Evolutionary conservation across 64 coral and sea anemone species (phyloP).

Genomic region (Anthopleura sola): DNA sequence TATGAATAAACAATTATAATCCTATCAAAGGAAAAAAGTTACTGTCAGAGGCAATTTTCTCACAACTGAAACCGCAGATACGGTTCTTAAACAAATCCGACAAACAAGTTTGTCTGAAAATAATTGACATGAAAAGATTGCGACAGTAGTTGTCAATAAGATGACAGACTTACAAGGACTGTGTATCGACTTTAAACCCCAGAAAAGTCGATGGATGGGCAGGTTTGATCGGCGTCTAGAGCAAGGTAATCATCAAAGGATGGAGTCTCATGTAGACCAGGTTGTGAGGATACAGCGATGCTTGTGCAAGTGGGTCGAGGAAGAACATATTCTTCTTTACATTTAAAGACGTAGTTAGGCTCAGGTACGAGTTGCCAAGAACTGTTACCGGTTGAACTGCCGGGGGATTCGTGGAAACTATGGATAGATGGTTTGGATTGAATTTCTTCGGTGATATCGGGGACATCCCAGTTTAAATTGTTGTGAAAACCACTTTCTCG

Average conservation of each 20-base stretch:
- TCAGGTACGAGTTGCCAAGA: conserved; percentile 67
- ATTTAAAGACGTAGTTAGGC: conserved; percentile 32
- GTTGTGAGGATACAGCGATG: conserved; percentile 19
- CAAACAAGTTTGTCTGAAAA: not conserved
- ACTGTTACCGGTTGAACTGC: conserved; percentile 2
- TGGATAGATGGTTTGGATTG: not conserved
- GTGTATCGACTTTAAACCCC: conserved; percentile 49
- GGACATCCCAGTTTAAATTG: conserved; percentile 82
- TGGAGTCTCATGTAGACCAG: conserved; percentile 68
- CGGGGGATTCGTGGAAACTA: conserved; percentile 9
- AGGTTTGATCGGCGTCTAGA: conserved; percentile 92
- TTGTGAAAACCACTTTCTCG: conserved; percentile 59
- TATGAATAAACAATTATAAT: not conserved
- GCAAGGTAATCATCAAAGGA: conserved; percentile 94
- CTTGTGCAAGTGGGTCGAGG: conserved; percentile 27
- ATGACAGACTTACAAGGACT: not conserved
- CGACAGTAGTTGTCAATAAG: not conserved
- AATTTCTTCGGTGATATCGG: conserved; percentile 74
- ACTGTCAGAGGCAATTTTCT: not conserved
- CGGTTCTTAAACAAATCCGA: not conserved
- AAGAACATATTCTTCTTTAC: conserved; percentile 50
- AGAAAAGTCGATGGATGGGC: conserved; percentile 93
- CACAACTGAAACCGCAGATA: not conserved
- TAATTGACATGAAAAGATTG: not conserved
- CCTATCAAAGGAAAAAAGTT: not conserved